Conservation (phyloP, 2,113 vertebrate species). For the Enhydra lutris region DNA sequence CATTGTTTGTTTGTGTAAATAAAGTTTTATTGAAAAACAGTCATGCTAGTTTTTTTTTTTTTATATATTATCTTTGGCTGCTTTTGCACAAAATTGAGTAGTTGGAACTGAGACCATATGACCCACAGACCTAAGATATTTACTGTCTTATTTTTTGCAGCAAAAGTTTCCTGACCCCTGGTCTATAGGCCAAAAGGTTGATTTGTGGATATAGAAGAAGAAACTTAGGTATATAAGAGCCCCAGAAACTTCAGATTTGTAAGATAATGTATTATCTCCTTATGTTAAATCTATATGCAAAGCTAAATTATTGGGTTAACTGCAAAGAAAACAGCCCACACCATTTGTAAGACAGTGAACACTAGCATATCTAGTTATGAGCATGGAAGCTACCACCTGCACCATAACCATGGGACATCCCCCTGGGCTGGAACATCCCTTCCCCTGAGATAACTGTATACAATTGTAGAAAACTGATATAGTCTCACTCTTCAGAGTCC, state of each 20-base stretch:
- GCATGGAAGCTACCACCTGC: accelerated
- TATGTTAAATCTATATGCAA: not conserved
- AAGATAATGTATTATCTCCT: not conserved
- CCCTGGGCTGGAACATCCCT: not conserved
- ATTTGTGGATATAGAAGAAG: not conserved
- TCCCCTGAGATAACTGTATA: not conserved
- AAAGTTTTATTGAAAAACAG: not conserved
- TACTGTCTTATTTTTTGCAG: not conserved
- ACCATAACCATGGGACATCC: too few species aligned
- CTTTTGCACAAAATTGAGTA: not conserved
- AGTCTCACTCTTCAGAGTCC: not conserved
- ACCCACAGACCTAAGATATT: not conserved
- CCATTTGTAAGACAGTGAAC: not conserved
- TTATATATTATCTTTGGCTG: not conserved
- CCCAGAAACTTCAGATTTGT: not conserved
- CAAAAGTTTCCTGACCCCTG: not conserved
- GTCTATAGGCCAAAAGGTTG: not conserved
- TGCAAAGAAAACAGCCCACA: not conserved
- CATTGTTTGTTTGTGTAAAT: not conserved
- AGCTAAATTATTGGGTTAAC: not conserved
- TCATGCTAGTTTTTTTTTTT: not conserved
- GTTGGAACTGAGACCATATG: not conserved
- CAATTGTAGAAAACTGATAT: not conserved
- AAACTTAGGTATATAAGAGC: not conserved
- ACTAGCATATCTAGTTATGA: not conserved